These are phyloP conservation scores for Rhinichthys osculus DNA, from an alignment of 2,797 vertebrate genomes.

Conservation along the genomic window DNA sequence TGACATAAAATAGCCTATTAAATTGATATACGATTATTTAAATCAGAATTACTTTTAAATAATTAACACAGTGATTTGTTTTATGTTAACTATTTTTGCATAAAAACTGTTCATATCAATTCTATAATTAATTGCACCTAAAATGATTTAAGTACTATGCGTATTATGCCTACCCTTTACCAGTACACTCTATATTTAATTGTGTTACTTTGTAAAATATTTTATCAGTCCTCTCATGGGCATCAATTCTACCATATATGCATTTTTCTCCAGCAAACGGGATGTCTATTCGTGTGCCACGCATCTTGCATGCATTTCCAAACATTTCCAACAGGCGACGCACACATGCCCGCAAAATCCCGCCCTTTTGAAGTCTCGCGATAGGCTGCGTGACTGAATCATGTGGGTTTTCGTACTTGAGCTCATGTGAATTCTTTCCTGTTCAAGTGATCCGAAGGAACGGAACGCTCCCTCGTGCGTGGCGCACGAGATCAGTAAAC, in stretches of 20 bases:
- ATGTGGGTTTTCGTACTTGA: neutral
- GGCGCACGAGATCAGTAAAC: constrained; percentile 28
- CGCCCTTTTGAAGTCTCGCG: constrained; percentile 9
- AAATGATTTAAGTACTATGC: neutral
- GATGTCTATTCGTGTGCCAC: neutral
- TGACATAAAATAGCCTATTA: neutral
- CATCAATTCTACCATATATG: no score
- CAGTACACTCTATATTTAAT: neutral
- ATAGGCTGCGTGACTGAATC: neutral
- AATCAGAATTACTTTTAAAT: neutral
- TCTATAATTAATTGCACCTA: neutral
- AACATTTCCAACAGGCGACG: neutral
- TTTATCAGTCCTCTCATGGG: no score
- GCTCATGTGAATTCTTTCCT: constrained; percentile 41
- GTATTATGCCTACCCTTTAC: no score
- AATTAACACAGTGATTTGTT: neutral
- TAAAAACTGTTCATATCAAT: neutral
- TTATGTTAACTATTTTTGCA: neutral
- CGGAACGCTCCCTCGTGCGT: neutral
- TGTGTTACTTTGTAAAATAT: neutral
- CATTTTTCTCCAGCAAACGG: neutral
- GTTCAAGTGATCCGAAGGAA: neutral
- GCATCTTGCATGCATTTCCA: neutral
- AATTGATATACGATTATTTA: neutral
- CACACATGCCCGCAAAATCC: no score